Percentiles rank a stretch among this genome's conserved stretches.
These are phyloP conservation scores for Elanus axillaris DNA, from an alignment of 2,113 vertebrate genomes.

Conservation along the genomic window DNA sequence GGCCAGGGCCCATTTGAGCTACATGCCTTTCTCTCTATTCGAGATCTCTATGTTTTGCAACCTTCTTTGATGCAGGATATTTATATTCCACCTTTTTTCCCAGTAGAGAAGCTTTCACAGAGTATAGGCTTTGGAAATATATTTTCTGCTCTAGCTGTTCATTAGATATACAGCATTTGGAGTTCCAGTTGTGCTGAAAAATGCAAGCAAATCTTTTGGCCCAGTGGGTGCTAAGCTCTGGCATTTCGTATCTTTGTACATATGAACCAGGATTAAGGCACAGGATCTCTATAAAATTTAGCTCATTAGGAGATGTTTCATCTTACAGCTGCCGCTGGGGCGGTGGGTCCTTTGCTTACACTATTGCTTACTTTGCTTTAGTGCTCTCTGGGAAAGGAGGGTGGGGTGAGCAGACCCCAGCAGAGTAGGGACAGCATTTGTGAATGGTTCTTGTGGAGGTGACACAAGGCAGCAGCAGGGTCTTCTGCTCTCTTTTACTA, in stretches of 20 bases:
- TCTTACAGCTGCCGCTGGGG: neutral
- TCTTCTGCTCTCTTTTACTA: neutral
- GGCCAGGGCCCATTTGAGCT: neutral
- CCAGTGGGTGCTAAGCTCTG: slow-evolving; percentile 17
- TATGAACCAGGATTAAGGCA: neutral
- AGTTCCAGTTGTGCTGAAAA: slow-evolving; percentile 32
- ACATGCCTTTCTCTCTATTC: neutral
- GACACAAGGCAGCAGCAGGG: neutral
- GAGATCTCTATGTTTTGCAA: neutral
- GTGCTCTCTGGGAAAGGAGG: neutral
- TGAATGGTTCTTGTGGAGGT: neutral
- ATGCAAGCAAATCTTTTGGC: slow-evolving; percentile 50
- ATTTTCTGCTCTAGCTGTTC: slow-evolving; percentile 40
- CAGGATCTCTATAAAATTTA: neutral
- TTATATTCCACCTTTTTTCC: slow-evolving; percentile 28
- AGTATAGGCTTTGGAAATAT: neutral
- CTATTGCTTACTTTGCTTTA: neutral
- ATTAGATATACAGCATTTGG: neutral
- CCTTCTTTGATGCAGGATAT: neutral
- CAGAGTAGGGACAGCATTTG: neutral
- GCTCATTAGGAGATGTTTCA: neutral
- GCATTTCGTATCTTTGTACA: neutral
- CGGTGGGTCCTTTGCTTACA: neutral
- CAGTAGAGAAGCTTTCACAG: neutral
- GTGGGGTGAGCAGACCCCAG: neutral